Base-by-base conservation (phyloP, 1,140 invertebrate species). In the Drosophila seguyi region DNA sequence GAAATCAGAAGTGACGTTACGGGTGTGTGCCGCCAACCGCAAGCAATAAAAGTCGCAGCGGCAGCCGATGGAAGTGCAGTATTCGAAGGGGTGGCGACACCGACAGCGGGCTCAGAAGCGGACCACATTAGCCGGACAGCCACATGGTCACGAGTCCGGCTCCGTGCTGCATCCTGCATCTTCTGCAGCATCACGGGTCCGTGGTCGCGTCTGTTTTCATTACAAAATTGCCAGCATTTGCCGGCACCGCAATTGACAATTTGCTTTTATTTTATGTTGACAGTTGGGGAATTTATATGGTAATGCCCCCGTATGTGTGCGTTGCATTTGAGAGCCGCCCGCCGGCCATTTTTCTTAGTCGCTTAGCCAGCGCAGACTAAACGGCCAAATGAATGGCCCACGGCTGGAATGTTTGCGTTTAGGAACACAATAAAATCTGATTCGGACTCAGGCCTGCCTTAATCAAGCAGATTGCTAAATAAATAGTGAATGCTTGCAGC, bases 1-100 rank as follows among this genome's bases (percentile, higher is more conserved):
- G 68, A 88, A 90, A 90, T 88, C 85, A 90, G 69, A 88, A 88
- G 85, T 90, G 85, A 90, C 85, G 85, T 81, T 85, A 85, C 67
- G 84, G 84, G 78, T 87, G 84, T 88, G 84, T 90, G 67, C 68
- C 85, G 76, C 81, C 79, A 90, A 85, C 85, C 85, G 85, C 85
- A 90, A 76, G 85, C 85, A 88, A 88, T 88, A 88, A 90, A 88
- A 90, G 85, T 90, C 85, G 74, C 81, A 74, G 60, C 60, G 84
- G 75, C 84, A 72, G 68, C 68, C 38, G 60, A 53, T 53, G 31
- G 4, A 53, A 38, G 20, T 36, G 52, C 50, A 11, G 7, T 20
- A 53, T 50, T 18, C 18, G 7, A 16, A 18, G 4, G 16, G 10
- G 10, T 1, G 25, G 14, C 14, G 7, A 4, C 7, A n/a, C n/a